These are phyloP conservation scores for Sphaerophoria rueppellii DNA, from an alignment of 2,888 invertebrate species.

Conservation along the genomic window DNA sequence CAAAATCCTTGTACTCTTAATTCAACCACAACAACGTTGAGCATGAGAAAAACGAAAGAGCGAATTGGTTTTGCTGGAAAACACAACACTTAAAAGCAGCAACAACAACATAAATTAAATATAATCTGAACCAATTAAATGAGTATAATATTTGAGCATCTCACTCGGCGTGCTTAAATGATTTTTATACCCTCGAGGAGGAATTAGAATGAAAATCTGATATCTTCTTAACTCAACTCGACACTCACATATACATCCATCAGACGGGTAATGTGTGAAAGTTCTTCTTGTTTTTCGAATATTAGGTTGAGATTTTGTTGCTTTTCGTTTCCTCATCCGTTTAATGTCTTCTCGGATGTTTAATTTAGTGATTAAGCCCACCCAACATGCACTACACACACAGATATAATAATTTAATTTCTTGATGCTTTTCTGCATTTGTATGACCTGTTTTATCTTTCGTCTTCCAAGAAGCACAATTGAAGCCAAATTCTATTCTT, in stretches of 20 bases:
- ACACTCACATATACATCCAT: neutral
- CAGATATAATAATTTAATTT: conserved; percentile 62
- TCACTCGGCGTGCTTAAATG: conserved; percentile 34
- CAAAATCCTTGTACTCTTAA: conserved; percentile 2
- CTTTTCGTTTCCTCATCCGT: neutral
- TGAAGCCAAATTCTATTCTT: conserved; percentile 43
- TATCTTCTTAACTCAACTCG: neutral
- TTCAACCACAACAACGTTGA: conserved; percentile 1
- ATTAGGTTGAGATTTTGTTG: conserved; percentile 30
- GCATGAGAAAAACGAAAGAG: conserved; percentile 3
- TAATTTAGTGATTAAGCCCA: conserved; percentile 38
- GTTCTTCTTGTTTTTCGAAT: conserved; percentile 30
- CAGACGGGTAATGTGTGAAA: conserved; percentile 48
- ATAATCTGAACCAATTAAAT: conserved; percentile 68
- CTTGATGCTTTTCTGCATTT: conserved; percentile 62
- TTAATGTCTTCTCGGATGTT: conserved; percentile 27
- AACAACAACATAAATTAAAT: conserved; percentile 56
- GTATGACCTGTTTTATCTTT: conserved; percentile 54
- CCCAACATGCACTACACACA: conserved; percentile 11
- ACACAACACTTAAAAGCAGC: neutral
- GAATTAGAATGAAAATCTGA: conserved; percentile 18
- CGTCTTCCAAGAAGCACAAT: conserved; percentile 49
- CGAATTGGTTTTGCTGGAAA: neutral
- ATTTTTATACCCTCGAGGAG: conserved; percentile 17
- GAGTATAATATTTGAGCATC: conserved; percentile 50